A percentile compares a stretch with the other conserved stretches of the same genome.
These are phyloP conservation scores for Tricholaema leucomelas DNA, from an alignment of 2,113 vertebrate genomes.

Conservation along the genomic window DNA sequence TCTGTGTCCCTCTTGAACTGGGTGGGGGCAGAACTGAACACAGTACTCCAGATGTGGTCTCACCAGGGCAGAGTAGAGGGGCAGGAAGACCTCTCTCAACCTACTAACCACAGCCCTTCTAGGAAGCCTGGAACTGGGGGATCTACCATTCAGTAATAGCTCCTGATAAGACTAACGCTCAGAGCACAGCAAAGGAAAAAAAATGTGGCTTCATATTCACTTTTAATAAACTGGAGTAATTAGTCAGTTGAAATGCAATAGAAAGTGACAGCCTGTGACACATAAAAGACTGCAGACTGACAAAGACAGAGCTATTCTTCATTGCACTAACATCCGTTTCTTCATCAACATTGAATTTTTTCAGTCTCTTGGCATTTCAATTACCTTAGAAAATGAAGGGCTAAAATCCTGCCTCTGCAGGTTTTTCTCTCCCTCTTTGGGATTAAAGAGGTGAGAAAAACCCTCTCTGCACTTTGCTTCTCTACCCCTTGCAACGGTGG, in stretches of 20 bases:
- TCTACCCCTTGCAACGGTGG: neutral
- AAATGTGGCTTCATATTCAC: constrained; percentile 73
- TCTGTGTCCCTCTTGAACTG: no score
- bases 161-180: constrained; percentile 61
- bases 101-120: no score
- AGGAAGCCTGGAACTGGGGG: constrained; percentile 39
- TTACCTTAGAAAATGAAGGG: constrained; percentile 72
- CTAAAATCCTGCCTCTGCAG: constrained; percentile 68
- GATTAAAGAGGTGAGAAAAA: constrained; percentile 1
- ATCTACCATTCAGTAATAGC: constrained; percentile 54
- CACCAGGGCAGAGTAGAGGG: no score
- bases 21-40: no score
- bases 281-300: constrained; percentile 67
- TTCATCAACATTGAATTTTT: constrained; percentile 76
- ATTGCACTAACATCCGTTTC: constrained; percentile 69
- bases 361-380: constrained; percentile 74
- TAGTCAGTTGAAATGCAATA: constrained; percentile 72
- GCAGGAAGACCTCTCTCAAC: no score
- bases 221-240: constrained; percentile 77
- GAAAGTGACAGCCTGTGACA: constrained; percentile 75
- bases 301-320: constrained; percentile 72
- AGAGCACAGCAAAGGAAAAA: constrained; percentile 62
- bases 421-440: neutral
- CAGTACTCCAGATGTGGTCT: no score
- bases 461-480: neutral